A percentile compares a stretch with the other conserved stretches of the same genome.
phyloP scores from a whole-genome alignment of 53 echinoderm and acorn worm species.

The Holothuria leucospilota region DNA sequence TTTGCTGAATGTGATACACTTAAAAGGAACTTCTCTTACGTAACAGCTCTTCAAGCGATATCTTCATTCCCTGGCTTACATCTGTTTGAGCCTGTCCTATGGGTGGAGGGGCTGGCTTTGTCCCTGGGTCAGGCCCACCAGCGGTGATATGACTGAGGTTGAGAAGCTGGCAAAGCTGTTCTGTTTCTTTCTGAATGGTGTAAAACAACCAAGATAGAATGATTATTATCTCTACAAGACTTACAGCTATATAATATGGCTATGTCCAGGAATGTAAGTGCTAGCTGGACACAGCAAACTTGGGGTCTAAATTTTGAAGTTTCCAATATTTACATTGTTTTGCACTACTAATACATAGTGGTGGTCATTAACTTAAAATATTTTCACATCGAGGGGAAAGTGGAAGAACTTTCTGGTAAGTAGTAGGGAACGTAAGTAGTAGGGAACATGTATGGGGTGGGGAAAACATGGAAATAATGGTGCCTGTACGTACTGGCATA shows the following conservation, averaged over 20 bases:
- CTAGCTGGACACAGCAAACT: neutral
- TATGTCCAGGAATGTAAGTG: neutral
- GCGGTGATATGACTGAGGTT: constrained; percentile 40
- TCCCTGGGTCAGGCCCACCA: neutral
- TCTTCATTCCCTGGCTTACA: neutral
- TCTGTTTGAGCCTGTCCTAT: neutral
- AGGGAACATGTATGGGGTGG: too few relatives aligned
- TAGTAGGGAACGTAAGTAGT: too few relatives aligned
- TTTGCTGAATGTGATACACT: too few relatives aligned
- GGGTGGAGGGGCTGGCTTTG: neutral
- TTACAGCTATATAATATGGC: too few relatives aligned
- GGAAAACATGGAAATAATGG: too few relatives aligned
- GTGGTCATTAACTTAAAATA: too few relatives aligned
- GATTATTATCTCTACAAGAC: neutral
- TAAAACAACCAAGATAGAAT: neutral
- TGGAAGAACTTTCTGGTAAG: too few relatives aligned
- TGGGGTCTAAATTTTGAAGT: neutral
- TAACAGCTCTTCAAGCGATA: constrained; percentile 21
- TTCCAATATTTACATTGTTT: neutral
- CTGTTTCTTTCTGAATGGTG: constrained; percentile 34
- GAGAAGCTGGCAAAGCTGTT: constrained; percentile 33
- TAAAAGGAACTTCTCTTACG: neutral
- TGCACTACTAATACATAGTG: too few relatives aligned
- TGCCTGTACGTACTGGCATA: too few relatives aligned
- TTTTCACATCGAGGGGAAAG: too few relatives aligned